Evolutionary conservation across 2,888 invertebrate species (phyloP), one percentile per base, ranked within the genome.

Genomic region (Byasa hedistus): DNA sequence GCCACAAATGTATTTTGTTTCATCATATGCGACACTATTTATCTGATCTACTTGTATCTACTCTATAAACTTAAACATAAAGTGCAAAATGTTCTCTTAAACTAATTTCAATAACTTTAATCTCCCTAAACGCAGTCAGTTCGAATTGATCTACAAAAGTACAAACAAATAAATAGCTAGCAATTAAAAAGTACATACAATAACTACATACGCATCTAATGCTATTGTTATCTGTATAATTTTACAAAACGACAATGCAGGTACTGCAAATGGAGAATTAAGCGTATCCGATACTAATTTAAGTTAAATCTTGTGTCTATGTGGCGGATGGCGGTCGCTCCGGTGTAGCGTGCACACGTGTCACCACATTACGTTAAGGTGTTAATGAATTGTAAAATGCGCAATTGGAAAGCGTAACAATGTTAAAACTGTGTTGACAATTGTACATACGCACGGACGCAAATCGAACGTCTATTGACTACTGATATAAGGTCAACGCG

Each of bases 41-140:
- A 64, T 27, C 36, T 24, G 60, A 32, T 55, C 67, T 58, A 23
- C 62, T 54, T 69, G n/a, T 72, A 73, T 71, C 69, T 71, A 77
- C 71, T 69, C 72, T 70, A 76, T 79, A 79, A 80, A 74, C 83
- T 86, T 83, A 84, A 80, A 80, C 76, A 83, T 82, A 82, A 81
- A 74, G 81, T 89, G 86, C 84, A 83, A 84, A 82, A 79, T 78
- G 79, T 80, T 81, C 76, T 82, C 87, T 87, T 88, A 87, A 74
- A 79, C 79, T 85, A 85, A 73, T 79, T 83, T 77, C 84, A 39
- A 12, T 39, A 39, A 85, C 73, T 79, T 87, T 87, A 87, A 87
- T 87, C 87, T 87, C 86, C 83, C 85, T 86, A 85, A 80, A 79
- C 84, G 82, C 87, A 88, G 87, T 90, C 89, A 84, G 85, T 84